Evolutionary conservation across 2,113 vertebrate genomes (phyloP).

Genomic region (Peromyscus polionotus): DNA sequence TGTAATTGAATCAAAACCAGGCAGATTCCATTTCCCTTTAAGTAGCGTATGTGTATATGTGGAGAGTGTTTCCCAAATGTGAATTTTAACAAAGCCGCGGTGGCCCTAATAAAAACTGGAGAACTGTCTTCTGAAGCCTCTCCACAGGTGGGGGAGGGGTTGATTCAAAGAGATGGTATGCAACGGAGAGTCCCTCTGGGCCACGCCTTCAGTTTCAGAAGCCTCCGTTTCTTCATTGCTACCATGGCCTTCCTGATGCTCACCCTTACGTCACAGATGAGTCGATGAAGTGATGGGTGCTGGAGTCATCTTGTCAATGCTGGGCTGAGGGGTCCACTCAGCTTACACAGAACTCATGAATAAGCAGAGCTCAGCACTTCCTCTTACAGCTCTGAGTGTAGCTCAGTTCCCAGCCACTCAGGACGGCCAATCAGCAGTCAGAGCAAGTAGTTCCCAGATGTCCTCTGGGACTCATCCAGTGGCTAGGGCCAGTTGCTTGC

Average conservation of each 20-base stretch:
- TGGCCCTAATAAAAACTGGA: slow-evolving; percentile 36
- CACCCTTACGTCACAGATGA: neutral
- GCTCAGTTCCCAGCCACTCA: neutral
- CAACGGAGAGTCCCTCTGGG: neutral
- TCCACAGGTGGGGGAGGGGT: no score
- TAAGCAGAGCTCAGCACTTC: neutral
- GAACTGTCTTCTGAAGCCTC: neutral
- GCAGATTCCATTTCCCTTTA: slow-evolving; percentile 70
- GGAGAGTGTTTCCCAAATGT: neutral
- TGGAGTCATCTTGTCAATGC: neutral
- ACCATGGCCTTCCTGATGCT: rapidly evolving
- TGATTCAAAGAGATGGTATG: neutral
- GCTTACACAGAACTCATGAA: neutral
- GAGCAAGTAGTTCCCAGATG: neutral
- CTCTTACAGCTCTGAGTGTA: neutral
- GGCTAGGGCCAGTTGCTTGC: neutral
- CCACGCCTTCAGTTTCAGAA: neutral
- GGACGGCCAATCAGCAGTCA: neutral
- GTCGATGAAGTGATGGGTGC: neutral
- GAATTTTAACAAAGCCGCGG: slow-evolving; percentile 49
- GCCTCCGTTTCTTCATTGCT: neutral
- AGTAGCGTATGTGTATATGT: neutral
- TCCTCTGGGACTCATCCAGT: neutral
- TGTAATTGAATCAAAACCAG: slow-evolving; percentile 77
- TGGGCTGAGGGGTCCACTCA: neutral